These are phyloP conservation scores for Psittacula cyanocephala DNA, from an alignment of 2,113 vertebrate genomes.

Conservation along the genomic window DNA sequence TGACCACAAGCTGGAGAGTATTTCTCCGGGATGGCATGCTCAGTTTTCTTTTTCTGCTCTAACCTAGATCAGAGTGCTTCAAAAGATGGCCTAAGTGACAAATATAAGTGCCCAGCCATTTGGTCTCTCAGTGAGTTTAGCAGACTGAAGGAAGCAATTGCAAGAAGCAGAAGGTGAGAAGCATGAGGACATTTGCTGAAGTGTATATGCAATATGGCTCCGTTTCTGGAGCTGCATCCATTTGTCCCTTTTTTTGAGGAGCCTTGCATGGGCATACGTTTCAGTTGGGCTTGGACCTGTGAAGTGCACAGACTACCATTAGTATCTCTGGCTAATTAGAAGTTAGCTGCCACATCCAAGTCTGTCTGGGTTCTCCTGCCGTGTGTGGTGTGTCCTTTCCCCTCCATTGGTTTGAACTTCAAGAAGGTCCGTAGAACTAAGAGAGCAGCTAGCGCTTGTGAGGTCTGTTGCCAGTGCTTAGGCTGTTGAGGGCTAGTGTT, in stretches of 20 bases:
- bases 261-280: background rate
- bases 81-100: background rate
- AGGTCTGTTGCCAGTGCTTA: background rate
- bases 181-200: background rate
- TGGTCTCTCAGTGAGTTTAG: background rate
- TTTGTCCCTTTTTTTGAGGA: background rate
- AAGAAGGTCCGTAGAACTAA: background rate
- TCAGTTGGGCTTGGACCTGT: background rate
- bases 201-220: accelerated
- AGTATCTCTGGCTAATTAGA: background rate
- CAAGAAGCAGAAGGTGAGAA: background rate
- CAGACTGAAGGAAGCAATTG: background rate
- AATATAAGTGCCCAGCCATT: background rate
- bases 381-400: background rate
- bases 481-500: background rate
- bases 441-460: background rate
- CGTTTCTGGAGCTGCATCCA: background rate
- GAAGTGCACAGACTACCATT: background rate
- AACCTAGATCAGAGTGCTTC: background rate
- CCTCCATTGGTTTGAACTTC: background rate
- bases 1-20: background rate
- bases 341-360: background rate
- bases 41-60: background rate
- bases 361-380: background rate
- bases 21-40: background rate